These are phyloP conservation scores for Antigone vipio DNA, from an alignment of 2,113 vertebrate genomes.

Conservation along the genomic window DNA sequence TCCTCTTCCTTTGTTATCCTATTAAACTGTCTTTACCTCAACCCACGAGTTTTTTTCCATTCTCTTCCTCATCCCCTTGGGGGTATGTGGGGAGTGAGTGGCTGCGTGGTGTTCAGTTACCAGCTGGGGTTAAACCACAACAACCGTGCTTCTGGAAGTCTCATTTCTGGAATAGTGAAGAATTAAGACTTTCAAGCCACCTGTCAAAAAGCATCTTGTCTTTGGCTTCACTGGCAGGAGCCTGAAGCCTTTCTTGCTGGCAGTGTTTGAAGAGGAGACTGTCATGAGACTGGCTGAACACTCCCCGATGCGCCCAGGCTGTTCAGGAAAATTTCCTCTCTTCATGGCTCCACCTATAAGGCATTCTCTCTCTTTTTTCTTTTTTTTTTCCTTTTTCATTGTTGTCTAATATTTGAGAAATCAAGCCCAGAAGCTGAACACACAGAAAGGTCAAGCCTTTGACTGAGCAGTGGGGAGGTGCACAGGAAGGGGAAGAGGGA, in stretches of 20 bases:
- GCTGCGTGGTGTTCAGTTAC: too few relatives aligned
- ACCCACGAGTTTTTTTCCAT: too few relatives aligned
- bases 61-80: too few relatives aligned
- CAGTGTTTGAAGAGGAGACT: neutral
- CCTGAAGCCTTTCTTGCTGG: neutral
- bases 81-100: too few relatives aligned
- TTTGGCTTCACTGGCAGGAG: neutral
- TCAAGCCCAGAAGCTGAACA: slow-evolving; percentile 56
- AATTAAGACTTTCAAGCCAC: neutral
- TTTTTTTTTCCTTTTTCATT: neutral
- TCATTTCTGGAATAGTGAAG: neutral
- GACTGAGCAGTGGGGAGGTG: slow-evolving; percentile 72
- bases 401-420: slow-evolving; percentile 51
- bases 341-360: neutral
- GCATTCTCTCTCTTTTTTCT: neutral
- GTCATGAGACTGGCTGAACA: neutral
- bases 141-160: neutral
- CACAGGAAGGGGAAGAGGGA: slow-evolving; percentile 53
- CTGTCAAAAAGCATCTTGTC: neutral
- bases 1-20: too few relatives aligned
- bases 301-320: neutral
- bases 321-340: neutral
- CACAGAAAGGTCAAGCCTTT: slow-evolving; percentile 74
- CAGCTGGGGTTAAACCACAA: too few relatives aligned
- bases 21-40: too few relatives aligned